A percentile compares a stretch with the other conserved stretches of the same genome.
phyloP scores from a whole-genome alignment of 2,113 vertebrate species.

The Ancistrus triradiatus region DNA sequence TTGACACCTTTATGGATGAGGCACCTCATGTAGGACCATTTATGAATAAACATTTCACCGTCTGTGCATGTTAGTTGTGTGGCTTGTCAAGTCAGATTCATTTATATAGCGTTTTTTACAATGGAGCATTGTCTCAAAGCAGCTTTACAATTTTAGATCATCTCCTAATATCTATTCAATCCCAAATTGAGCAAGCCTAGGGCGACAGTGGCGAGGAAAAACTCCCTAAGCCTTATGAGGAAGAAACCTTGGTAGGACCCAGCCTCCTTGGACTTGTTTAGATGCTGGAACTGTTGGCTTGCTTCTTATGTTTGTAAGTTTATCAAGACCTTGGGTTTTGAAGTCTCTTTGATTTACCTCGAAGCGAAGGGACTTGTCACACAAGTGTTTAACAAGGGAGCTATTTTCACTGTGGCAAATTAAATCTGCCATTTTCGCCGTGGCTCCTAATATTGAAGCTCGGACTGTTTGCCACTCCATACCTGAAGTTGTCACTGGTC shows the following conservation, averaged over 20 bases:
- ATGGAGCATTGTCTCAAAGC: no score
- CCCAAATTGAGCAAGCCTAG: no score
- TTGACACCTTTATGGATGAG: slow-evolving; percentile 48
- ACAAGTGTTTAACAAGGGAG: slow-evolving; percentile 49
- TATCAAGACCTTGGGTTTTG: slow-evolving; percentile 46
- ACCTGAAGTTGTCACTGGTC: not conserved
- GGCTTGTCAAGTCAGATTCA: no score
- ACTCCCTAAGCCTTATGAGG: no score
- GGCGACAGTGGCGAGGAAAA: no score
- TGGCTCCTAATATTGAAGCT: slow-evolving; percentile 25
- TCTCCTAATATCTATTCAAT: no score
- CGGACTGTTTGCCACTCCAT: not conserved
- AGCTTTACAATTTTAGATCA: no score
- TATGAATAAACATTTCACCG: slow-evolving; percentile 49
- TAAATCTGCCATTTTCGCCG: slow-evolving; percentile 16
- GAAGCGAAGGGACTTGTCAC: slow-evolving; percentile 36
- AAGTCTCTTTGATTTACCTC: slow-evolving; percentile 43
- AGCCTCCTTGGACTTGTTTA: no score
- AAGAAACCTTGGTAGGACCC: no score
- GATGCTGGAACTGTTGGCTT: slow-evolving; percentile 49
- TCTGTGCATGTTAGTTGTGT: slow-evolving; percentile 60
- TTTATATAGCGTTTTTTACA: no score
- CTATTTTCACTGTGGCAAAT: slow-evolving; percentile 41
- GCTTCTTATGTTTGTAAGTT: slow-evolving; percentile 53
- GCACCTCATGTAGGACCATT: slow-evolving; percentile 54